Conservation (phyloP, 2,113 vertebrate genomes). For the Diadophis punctatus region DNA sequence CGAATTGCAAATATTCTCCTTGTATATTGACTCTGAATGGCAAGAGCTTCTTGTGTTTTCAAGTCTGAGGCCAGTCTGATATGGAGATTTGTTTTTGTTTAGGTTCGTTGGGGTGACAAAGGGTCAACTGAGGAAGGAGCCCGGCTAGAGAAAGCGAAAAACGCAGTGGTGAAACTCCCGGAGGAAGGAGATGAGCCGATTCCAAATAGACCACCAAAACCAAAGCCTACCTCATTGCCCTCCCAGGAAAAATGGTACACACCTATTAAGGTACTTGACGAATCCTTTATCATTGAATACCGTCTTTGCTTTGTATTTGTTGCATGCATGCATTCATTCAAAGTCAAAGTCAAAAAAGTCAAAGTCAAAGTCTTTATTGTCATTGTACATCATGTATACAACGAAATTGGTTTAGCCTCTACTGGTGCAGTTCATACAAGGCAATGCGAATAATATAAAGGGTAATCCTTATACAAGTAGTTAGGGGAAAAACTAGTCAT, state of each 20-base stretch:
- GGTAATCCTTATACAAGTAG: too few relatives aligned
- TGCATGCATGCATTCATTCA: too few relatives aligned
- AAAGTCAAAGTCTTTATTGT: too few relatives aligned
- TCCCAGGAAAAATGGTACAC: conserved; percentile 91
- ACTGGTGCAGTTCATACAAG: too few relatives aligned
- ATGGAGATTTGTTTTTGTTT: conserved; percentile 23
- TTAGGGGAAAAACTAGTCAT: too few relatives aligned
- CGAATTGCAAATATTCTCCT: neutral
- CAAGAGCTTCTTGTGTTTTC: neutral
- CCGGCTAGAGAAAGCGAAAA: conserved; percentile 92
- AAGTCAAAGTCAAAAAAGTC: too few relatives aligned
- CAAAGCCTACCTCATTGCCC: conserved; percentile 61
- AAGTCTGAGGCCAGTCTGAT: neutral
- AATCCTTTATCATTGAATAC: neutral
- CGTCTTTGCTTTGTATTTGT: neutral
- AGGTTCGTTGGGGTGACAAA: conserved; percentile 98
- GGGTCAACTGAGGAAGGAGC: conserved; percentile 97
- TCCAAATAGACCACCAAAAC: conserved; percentile 63
- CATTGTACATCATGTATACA: too few relatives aligned
- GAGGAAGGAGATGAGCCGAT: conserved; percentile 79
- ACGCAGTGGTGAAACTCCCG: conserved; percentile 84
- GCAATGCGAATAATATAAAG: too few relatives aligned
- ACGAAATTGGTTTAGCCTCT: too few relatives aligned
- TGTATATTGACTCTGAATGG: neutral
- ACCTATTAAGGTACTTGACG: conserved; percentile 84